These are phyloP conservation scores for Parasteatoda lunata DNA, from an alignment of 2,888 invertebrate species.

Conservation along the genomic window DNA sequence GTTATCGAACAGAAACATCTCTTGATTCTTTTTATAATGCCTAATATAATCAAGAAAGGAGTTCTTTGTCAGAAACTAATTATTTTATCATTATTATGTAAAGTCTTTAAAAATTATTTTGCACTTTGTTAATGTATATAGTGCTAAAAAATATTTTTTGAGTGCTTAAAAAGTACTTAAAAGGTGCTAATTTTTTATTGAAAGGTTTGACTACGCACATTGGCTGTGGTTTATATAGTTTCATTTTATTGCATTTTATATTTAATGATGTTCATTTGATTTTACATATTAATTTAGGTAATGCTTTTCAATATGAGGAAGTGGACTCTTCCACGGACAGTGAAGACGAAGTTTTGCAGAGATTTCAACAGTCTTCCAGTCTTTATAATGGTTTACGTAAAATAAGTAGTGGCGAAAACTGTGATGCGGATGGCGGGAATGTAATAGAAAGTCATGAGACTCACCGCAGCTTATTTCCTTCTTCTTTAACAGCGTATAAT, in stretches of 20 bases:
- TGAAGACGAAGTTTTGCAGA: constrained; percentile 82
- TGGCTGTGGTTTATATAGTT: neutral
- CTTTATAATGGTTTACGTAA: constrained; percentile 68
- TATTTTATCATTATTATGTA: too few relatives aligned
- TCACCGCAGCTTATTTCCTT: constrained; percentile 39
- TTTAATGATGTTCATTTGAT: neutral
- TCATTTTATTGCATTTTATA: neutral
- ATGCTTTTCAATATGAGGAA: constrained; percentile 80
- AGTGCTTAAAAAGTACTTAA: too few relatives aligned
- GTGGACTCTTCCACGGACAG: constrained; percentile 84
- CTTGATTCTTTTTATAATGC: too few relatives aligned
- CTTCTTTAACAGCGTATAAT: constrained; percentile 28
- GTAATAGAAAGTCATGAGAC: constrained; percentile 37
- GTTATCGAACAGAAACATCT: too few relatives aligned
- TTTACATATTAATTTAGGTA: constrained; percentile 74
- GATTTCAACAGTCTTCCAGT: constrained; percentile 75
- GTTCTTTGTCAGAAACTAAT: too few relatives aligned
- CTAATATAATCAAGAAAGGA: too few relatives aligned
- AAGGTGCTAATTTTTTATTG: neutral
- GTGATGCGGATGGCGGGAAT: constrained; percentile 32
- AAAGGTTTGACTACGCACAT: neutral
- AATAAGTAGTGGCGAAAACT: constrained; percentile 45
- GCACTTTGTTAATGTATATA: too few relatives aligned
- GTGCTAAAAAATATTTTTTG: too few relatives aligned
- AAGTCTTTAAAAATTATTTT: too few relatives aligned